Percentiles rank a stretch among this genome's conserved stretches.
Evolutionary conservation across 2,113 vertebrate species (phyloP).

Genomic region (Mastomys coucha): DNA sequence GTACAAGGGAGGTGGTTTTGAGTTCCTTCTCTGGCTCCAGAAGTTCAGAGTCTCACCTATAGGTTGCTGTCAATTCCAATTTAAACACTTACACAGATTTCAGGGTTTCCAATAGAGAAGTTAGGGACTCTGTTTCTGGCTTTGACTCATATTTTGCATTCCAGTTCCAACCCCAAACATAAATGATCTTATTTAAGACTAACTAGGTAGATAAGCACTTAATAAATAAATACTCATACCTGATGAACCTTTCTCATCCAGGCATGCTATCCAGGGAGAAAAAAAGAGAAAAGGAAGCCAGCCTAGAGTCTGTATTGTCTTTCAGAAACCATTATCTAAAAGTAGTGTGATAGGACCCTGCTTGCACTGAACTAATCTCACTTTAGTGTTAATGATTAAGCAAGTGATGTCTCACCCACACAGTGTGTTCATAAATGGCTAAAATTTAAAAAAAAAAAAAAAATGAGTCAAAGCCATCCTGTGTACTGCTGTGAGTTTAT

Average conservation of each 20-base stretch:
- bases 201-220: conserved; percentile 45
- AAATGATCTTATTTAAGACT: background rate
- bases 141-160: conserved; percentile 44
- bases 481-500: background rate
- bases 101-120: conserved; percentile 70
- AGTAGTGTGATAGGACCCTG: background rate
- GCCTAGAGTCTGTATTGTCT: background rate
- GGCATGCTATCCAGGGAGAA: background rate
- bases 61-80: conserved; percentile 68
- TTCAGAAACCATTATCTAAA: background rate
- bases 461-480: background rate
- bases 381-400: background rate
- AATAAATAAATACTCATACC: conserved; percentile 8
- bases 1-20: background rate
- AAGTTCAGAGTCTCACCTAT: conserved; percentile 39
- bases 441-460: background rate
- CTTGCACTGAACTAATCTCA: background rate
- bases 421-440: background rate
- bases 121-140: conserved; percentile 63
- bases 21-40: conserved; percentile 40
- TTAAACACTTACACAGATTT: conserved; percentile 64
- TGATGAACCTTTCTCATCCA: conserved; percentile 9
- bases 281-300: background rate
- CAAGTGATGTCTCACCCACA: background rate
- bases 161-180: conserved; percentile 64